A percentile compares a stretch with the other conserved stretches of the same genome.
phyloP scores from a whole-genome alignment of 2,797 vertebrate species.

The Denticeps clupeoides region DNA sequence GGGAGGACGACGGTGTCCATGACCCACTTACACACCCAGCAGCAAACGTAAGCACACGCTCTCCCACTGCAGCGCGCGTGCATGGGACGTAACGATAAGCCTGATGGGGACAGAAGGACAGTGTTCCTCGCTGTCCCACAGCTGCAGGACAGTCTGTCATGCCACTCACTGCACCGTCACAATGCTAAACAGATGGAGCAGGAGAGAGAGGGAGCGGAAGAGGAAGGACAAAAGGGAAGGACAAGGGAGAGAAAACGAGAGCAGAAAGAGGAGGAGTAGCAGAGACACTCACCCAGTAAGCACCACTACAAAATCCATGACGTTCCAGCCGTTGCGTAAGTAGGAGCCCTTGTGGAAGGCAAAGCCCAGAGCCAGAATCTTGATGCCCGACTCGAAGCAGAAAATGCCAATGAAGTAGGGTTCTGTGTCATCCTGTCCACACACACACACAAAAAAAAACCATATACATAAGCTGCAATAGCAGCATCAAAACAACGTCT shows the following conservation, averaged over 20 bases:
- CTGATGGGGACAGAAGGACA: background rate
- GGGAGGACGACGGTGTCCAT: too few species aligned
- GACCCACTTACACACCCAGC: too few species aligned
- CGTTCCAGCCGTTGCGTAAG: too few species aligned
- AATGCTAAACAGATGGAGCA: background rate
- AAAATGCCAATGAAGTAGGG: constrained; percentile 96
- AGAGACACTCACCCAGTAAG: constrained; percentile 78
- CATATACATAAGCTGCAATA: background rate
- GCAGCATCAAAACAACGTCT: too few species aligned
- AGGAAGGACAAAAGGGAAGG: background rate
- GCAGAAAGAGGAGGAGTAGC: background rate
- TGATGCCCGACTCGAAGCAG: constrained; percentile 93
- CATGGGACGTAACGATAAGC: too few species aligned
- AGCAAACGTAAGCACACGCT: too few species aligned
- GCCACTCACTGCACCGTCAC: background rate
- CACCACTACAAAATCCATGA: constrained; percentile 95
- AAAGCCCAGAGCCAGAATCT: constrained; percentile 88
- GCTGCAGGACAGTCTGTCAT: background rate
- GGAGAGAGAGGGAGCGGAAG: background rate
- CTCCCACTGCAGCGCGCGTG: too few species aligned
- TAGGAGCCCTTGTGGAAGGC: too few species aligned
- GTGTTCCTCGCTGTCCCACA: background rate
- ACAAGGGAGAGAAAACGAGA: background rate
- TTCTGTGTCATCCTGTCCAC: constrained; percentile 84
- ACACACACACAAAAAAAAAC: background rate